Evolutionary conservation across 2,113 vertebrate species (phyloP).

Genomic region (Tychaedon coryphoeus): DNA sequence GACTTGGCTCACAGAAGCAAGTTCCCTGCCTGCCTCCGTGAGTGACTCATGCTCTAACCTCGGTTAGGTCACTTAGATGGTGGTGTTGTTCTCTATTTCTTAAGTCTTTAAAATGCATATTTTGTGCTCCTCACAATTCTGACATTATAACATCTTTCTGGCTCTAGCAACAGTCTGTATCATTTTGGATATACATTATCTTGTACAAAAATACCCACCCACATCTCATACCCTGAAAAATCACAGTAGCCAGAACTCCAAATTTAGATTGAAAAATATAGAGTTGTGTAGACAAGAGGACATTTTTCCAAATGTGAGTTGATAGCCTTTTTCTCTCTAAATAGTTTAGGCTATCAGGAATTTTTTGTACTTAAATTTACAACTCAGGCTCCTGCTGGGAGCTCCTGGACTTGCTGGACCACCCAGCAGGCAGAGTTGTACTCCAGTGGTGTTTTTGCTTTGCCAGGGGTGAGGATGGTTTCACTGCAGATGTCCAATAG

Average conservation of each 20-base stretch:
- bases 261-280: not conserved
- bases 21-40: not conserved
- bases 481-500: not conserved
- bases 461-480: not conserved
- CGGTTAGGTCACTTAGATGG: not conserved
- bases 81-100: not conserved
- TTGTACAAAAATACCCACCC: constrained; percentile 44
- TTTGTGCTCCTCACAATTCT: constrained; percentile 5
- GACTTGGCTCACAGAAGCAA: not conserved
- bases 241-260: constrained; percentile 8
- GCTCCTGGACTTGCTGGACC: not conserved
- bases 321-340: not conserved
- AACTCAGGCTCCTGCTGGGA: not conserved
- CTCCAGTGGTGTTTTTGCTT: not conserved
- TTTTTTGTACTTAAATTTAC: not conserved
- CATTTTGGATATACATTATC: constrained; percentile 23
- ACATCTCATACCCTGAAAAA: constrained; percentile 24
- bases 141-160: constrained; percentile 16
- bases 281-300: not conserved
- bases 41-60: not conserved
- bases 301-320: not conserved
- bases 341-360: not conserved
- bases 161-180: constrained; percentile 13
- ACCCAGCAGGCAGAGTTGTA: not conserved
- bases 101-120: not conserved